Percentiles rank a stretch among this genome's conserved stretches.
Conservation (phyloP, 1,140 invertebrate genomes). For the Eubasilissa regina region DNA sequence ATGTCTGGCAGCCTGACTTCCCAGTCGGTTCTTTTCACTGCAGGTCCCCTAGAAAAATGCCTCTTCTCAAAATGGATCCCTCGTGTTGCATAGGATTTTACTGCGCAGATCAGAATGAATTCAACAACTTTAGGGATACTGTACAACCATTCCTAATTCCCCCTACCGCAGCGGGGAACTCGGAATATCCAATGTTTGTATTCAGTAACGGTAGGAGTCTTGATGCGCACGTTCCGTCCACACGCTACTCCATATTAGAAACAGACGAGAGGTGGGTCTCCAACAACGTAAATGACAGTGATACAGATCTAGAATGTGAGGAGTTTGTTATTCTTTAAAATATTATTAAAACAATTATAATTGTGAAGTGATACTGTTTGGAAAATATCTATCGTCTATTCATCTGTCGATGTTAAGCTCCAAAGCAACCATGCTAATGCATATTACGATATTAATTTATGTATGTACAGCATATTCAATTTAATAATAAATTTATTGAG, state of each 20-base stretch:
- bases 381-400: too few relatives aligned
- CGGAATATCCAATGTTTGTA: conserved; percentile 87
- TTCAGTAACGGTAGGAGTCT: conserved; percentile 80
- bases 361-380: neutral
- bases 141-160: conserved; percentile 74
- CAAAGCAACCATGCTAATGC: too few relatives aligned
- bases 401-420: too few relatives aligned
- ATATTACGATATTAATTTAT: too few relatives aligned
- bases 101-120: conserved; percentile 82
- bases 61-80: conserved; percentile 92
- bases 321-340: conserved; percentile 79
- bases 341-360: conserved; percentile 16
- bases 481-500: too few relatives aligned
- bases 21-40: conserved; percentile 88
- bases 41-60: conserved; percentile 88
- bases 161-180: conserved; percentile 76
- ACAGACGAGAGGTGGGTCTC: conserved; percentile 68
- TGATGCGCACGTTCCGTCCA: conserved; percentile 73
- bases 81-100: conserved; percentile 95
- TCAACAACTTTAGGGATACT: conserved; percentile 82
- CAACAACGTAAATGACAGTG: conserved; percentile 73
- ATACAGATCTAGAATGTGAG: conserved; percentile 80
- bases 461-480: too few relatives aligned
- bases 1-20: conserved; percentile 83
- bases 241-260: conserved; percentile 73